Base-by-base conservation (phyloP, 1,140 invertebrate species). In the Coptotermes formosanus region DNA sequence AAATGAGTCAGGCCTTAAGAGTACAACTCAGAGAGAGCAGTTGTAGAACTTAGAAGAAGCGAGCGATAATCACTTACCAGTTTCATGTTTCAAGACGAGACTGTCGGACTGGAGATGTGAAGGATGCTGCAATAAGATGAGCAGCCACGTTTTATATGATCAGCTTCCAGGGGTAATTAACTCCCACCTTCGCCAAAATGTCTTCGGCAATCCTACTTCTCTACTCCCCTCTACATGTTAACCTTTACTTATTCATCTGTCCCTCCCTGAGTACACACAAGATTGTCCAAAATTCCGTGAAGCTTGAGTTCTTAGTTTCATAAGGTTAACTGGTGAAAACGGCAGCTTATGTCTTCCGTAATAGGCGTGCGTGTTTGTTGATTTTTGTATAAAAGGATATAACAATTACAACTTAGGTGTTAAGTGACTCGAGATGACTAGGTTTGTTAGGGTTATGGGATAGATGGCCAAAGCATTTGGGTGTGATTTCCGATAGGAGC, bases 131-230 rank as follows among this genome's bases (percentile, higher is more conserved):
- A 30, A n/a, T 2, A 30, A 75, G 64, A 75, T 75, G 64, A 75
- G 64, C 64, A 75, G 64, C n/a, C 64, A n/a, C 25, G 64, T 75
- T 75, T 30, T 75, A 75, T 75, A 75, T 16, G 64, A 75, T 75
- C 64, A 75, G 25, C 64, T 75, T 11, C 64, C 1, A 75, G 64
- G 64, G 64, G n/a, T 30, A 75, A 30, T 75, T 75, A 30, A 75
- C 64, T 75, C 64, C 64, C 64, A 75, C 64, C 64, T 75, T 30
- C 59, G 9, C 25, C 64, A 25, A 75, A 75, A 75, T 75, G 64
- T n/a, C 64, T 75, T 14, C 64, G 14, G 64, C n/a, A 75, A 16
- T n/a, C n/a, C 64, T 30, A 25, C n/a, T 30, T 25, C 64, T 75
- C 25, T 25, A 25, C 7, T 75, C 64, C 64, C 64, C 64, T n/a